Evolutionary conservation across 2,113 vertebrate species (phyloP).

Genomic region (Sturnira hondurensis): DNA sequence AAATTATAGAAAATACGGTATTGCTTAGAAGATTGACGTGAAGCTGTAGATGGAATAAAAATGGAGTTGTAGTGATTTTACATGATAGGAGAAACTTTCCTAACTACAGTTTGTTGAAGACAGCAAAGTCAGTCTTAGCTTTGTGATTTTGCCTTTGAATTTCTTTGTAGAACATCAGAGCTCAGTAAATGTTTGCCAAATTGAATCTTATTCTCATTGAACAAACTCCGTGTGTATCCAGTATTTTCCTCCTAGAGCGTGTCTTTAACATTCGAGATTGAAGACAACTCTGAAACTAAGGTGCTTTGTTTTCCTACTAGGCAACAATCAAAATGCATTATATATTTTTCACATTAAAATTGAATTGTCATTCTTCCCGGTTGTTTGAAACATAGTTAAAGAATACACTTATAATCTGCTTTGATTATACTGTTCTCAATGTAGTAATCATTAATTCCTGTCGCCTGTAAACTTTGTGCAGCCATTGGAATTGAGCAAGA

Average conservation of each 20-base stretch:
- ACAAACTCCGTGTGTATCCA: background rate
- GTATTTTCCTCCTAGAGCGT: background rate
- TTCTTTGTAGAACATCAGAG: background rate
- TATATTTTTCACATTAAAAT: slow-evolving; percentile 21
- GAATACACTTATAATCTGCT: slow-evolving; percentile 11
- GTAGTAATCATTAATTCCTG: slow-evolving; percentile 13
- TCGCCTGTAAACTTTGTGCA: slow-evolving; percentile 29
- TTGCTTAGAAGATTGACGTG: background rate
- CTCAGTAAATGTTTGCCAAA: background rate
- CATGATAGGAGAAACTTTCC: background rate
- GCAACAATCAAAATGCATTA: slow-evolving; percentile 15
- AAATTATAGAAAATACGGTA: background rate
- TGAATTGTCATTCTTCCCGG: background rate
- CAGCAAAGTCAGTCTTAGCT: background rate
- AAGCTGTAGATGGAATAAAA: background rate
- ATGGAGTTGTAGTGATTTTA: background rate
- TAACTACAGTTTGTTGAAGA: background rate
- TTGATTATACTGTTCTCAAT: background rate
- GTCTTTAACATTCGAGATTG: background rate
- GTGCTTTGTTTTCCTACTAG: background rate
- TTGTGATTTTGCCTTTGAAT: background rate
- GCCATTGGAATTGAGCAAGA: slow-evolving; percentile 10
- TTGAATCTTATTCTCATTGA: background rate
- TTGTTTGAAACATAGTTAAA: slow-evolving; percentile 16
- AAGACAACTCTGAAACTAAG: background rate